Conservation (phyloP, 2,888 invertebrate genomes). For the Cynaeus angustus region DNA sequence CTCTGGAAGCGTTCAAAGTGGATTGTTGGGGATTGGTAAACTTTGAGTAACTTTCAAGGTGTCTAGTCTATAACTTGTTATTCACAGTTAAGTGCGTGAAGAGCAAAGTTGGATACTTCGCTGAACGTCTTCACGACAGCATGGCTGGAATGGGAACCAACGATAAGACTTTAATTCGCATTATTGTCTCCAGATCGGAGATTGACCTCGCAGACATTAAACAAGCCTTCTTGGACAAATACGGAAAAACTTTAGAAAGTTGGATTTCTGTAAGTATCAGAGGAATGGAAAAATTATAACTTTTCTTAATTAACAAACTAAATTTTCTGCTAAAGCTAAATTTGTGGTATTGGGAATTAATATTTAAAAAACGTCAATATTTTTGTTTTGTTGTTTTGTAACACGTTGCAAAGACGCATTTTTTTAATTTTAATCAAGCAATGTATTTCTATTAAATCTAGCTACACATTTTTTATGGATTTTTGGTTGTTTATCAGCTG, state of each 20-base stretch:
- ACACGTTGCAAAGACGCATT: too few species aligned
- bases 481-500: too few species aligned
- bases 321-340: not conserved
- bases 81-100: constrained; percentile 93
- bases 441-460: too few species aligned
- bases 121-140: constrained; percentile 90
- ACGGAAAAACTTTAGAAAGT: constrained; percentile 86
- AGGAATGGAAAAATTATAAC: too few species aligned
- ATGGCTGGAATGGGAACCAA: constrained; percentile 95
- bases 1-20: constrained; percentile 90
- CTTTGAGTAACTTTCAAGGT: not conserved
- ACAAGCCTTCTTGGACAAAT: constrained; percentile 88
- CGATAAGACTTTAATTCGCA: constrained; percentile 93
- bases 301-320: not conserved
- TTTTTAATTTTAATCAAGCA: too few species aligned
- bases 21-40: constrained; percentile 90
- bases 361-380: too few species aligned
- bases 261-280: constrained; percentile 86
- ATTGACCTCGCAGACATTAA: constrained; percentile 95
- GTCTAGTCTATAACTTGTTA: constrained; percentile 58
- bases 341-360: too few species aligned
- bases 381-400: too few species aligned
- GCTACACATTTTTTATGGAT: too few species aligned
- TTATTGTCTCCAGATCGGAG: constrained; percentile 92
- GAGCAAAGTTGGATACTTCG: constrained; percentile 93